Percentiles rank a stretch among this genome's conserved stretches.
Evolutionary conservation across 37 sponge, comb jelly and placozoan species (phyloP).

Genomic region (Hormiphora californensis): DNA sequence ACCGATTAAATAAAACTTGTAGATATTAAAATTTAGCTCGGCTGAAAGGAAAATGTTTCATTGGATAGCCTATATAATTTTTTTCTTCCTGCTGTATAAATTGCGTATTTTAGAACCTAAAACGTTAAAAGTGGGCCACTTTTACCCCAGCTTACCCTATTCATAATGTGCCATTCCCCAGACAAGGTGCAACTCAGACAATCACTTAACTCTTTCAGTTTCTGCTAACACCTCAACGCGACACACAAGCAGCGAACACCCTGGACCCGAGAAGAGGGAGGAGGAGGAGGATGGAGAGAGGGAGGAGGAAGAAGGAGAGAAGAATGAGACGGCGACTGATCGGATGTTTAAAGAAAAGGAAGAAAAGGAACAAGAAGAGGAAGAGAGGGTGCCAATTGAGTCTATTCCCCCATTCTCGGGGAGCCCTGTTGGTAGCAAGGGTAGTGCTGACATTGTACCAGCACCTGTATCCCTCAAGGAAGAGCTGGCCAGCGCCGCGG

Average conservation of each 20-base stretch:
- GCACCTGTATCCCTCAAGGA: not conserved
- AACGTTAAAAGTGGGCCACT: too few species aligned
- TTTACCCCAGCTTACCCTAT: too few species aligned
- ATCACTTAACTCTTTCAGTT: not conserved
- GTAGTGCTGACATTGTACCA: not conserved
- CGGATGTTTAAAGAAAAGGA: not conserved
- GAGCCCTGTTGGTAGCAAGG: not conserved
- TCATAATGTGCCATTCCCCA: too few species aligned
- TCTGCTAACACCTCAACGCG: not conserved
- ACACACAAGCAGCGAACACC: not conserved
- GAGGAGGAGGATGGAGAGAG: too few species aligned
- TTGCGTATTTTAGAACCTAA: too few species aligned
- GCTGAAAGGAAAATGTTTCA: too few species aligned
- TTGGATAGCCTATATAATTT: too few species aligned
- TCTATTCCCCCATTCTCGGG: not conserved
- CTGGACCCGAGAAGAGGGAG: not conserved
- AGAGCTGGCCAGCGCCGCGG: not conserved
- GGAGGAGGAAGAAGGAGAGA: too few species aligned
- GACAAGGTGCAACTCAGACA: too few species aligned
- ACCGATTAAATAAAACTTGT: too few species aligned
- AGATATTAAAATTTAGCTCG: too few species aligned
- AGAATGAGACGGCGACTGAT: conserved; percentile 16
- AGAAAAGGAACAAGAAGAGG: not conserved
- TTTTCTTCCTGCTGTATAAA: too few species aligned
- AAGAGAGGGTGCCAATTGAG: not conserved